Evolutionary conservation across 1,140 invertebrate species (phyloP).

Genomic region (Ips nitidus): DNA sequence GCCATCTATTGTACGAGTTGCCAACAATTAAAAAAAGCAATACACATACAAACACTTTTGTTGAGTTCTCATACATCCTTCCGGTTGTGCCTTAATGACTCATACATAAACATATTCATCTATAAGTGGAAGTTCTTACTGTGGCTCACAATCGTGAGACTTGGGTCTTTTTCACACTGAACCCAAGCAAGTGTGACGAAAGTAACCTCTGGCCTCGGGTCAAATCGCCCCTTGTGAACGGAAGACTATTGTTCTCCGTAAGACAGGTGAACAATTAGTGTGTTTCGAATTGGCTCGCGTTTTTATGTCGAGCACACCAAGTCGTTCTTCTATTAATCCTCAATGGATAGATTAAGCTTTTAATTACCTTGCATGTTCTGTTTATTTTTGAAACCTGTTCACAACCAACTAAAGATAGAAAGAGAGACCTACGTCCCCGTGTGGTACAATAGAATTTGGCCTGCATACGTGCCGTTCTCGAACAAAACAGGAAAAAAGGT

Average conservation of each 20-base stretch:
- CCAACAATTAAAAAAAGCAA: not conserved
- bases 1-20: too few species aligned
- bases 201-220: slow-evolving; percentile 42
- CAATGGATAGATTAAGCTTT: not conserved
- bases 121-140: slow-evolving; percentile 38
- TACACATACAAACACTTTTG: not conserved
- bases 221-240: slow-evolving; percentile 39
- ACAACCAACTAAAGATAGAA: not conserved
- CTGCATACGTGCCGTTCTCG: not conserved
- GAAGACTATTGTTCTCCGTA: slow-evolving; percentile 34
- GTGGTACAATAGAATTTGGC: not conserved
- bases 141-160: slow-evolving; percentile 44
- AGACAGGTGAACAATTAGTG: slow-evolving; percentile 44
- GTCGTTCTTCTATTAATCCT: not conserved
- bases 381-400: not conserved
- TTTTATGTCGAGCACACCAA: slow-evolving; percentile 26
- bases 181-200: slow-evolving; percentile 43
- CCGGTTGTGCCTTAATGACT: slow-evolving; percentile 42
- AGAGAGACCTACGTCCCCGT: not conserved
- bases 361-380: not conserved
- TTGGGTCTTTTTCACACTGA: slow-evolving; percentile 41
- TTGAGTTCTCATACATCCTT: slow-evolving; percentile 32
- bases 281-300: slow-evolving; percentile 23
- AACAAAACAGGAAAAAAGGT: not conserved
- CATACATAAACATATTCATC: slow-evolving; percentile 45